A percentile compares a stretch with the other conserved stretches of the same genome.
Conservation (phyloP, 2,888 invertebrate genomes). For the Osmoderma eremita region DNA sequence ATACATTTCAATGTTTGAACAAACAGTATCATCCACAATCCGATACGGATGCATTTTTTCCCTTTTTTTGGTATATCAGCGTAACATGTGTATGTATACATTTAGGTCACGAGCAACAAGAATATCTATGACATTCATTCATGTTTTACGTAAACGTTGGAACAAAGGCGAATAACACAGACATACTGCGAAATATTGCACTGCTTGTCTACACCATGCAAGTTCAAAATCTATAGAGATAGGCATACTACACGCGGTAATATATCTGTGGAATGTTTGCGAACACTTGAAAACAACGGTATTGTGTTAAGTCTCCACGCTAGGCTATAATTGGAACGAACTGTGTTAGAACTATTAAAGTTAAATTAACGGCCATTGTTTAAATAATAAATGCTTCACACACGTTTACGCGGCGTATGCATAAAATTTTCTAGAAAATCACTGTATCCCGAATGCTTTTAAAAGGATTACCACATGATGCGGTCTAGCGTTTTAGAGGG, state of each 20-base stretch:
- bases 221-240: conserved; percentile 24
- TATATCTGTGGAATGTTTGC: conserved; percentile 40
- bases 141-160: not conserved
- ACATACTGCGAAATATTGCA: conserved; percentile 1
- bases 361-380: conserved; percentile 37
- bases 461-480: conserved; percentile 8
- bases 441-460: conserved; percentile 1
- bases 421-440: conserved; percentile 27
- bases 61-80: too few species aligned
- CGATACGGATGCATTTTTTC: too few species aligned
- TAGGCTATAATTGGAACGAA: conserved; percentile 35
- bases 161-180: not conserved
- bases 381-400: conserved; percentile 13
- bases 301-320: conserved; percentile 42
- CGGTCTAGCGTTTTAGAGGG: too few species aligned
- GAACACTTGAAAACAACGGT: conserved; percentile 43
- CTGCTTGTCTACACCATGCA: conserved; percentile 26
- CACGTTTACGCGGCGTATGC: conserved; percentile 3
- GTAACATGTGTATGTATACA: too few species aligned
- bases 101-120: too few species aligned
- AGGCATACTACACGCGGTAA: conserved; percentile 22
- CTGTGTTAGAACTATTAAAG: conserved; percentile 29
- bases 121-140: too few species aligned
- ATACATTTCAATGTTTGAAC: too few species aligned
- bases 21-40: too few species aligned